These are phyloP conservation scores for Rhizoglyphus robini DNA, from an alignment of 1,140 invertebrate species.

Conservation along the genomic window DNA sequence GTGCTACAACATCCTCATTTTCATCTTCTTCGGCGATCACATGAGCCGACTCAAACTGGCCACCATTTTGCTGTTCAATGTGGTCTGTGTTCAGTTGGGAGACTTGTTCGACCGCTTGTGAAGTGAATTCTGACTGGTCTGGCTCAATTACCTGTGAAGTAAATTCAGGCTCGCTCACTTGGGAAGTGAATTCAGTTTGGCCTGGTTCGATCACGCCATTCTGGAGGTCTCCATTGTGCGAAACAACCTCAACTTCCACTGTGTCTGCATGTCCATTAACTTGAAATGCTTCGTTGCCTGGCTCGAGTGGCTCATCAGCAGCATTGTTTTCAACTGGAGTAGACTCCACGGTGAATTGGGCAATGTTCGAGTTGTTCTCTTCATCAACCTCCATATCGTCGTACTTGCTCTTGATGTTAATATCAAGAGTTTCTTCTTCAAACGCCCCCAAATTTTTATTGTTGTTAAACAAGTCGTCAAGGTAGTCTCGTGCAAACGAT, in stretches of 20 bases:
- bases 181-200: neutral
- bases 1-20: neutral
- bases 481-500: neutral
- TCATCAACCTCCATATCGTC: neutral
- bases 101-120: neutral
- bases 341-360: neutral
- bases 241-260: too few species aligned
- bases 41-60: neutral
- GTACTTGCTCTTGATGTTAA: neutral
- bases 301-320: neutral
- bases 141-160: neutral
- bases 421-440: conserved; percentile 8
- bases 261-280: neutral
- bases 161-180: neutral
- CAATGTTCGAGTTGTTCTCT: neutral
- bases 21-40: neutral
- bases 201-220: neutral
- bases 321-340: neutral
- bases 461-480: neutral
- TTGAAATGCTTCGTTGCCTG: neutral
- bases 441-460: neutral
- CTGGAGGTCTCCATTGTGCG: neutral
- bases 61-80: neutral
- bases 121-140: neutral
- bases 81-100: neutral